phyloP scores from a whole-genome alignment of 1,140 invertebrate genomes.

The Trissolcus basalis region DNA sequence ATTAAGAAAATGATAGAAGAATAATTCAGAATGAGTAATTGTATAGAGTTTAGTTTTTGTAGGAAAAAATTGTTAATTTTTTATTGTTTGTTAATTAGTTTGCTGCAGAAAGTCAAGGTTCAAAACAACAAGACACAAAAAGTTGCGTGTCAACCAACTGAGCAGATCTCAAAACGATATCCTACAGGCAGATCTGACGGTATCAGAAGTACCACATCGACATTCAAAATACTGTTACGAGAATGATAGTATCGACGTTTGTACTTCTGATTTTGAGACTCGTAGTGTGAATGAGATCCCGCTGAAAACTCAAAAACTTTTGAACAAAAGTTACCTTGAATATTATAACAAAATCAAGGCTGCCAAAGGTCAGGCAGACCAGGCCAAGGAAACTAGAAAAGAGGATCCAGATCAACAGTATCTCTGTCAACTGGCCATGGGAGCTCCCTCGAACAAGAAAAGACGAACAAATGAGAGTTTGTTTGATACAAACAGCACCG shows the following conservation, averaged over 20 bases:
- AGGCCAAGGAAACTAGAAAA: slow-evolving; percentile 13
- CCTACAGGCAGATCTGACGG: not conserved
- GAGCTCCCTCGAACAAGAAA: slow-evolving; percentile 48
- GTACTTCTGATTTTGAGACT: slow-evolving; percentile 15
- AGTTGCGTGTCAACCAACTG: slow-evolving; percentile 1
- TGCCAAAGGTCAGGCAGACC: not conserved
- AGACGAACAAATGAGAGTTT: slow-evolving; percentile 15
- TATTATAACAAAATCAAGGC: slow-evolving; percentile 66
- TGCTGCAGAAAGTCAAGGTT: slow-evolving; percentile 1
- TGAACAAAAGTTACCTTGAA: slow-evolving; percentile 68
- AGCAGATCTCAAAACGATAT: slow-evolving; percentile 42
- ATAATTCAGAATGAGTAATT: too few relatives aligned
- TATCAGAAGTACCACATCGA: not conserved
- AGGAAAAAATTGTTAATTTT: not conserved
- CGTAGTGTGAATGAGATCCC: slow-evolving; percentile 47
- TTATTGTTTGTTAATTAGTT: slow-evolving; percentile 14
- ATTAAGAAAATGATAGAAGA: too few relatives aligned
- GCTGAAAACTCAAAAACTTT: slow-evolving; percentile 62
- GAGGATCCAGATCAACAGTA: slow-evolving; percentile 42
- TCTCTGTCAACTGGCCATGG: slow-evolving; percentile 47
- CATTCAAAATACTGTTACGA: slow-evolving; percentile 4
- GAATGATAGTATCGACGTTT: slow-evolving; percentile 9
- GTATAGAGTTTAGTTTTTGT: too few relatives aligned
- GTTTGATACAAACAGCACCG: slow-evolving; percentile 12
- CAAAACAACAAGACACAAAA: slow-evolving; percentile 11